Base-by-base conservation (phyloP, 2,113 vertebrate species). In the Hylia prasina region DNA sequence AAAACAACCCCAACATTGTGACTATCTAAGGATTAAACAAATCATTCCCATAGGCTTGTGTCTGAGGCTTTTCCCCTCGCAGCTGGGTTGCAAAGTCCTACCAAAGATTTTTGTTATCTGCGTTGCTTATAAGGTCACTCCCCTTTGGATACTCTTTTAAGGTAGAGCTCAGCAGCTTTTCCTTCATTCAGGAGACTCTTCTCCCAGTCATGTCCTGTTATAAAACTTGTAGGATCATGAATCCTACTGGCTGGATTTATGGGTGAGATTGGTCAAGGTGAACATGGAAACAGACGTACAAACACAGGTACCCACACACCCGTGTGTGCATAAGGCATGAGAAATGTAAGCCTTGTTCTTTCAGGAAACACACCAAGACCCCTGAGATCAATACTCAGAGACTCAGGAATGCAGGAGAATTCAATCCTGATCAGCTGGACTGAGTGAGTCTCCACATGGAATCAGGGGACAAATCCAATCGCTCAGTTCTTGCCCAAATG, bases 21-120 rank as follows among this genome's bases (percentile, higher is more conserved):
- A 81, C 80, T 93, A 63, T 89, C 50, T 92, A 84, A 84, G 88
- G 86, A 92, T 81, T 94, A 92, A 94, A 89, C 72, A 94, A 70
- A 51, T 70, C 11, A 15, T 71, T 78, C 58, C 68, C 2, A 4
- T 8, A 23, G 50, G 25, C 17, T 45, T 0, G 0, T 89, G 75
- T 54, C 39, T 9, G 28, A 23, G 17, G 27, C 15, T 95, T 87
- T 93, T 54, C 13, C 30, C n/a, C 51, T 71, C 33, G 21, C 15
- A 42, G 45, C 21, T 83, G 50, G 54, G 42, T 15, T 57, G 50
- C 33, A 57, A 83, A 72, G 31, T 63, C 71, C 60, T 65, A 35
- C 70, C 76, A 58, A 65, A 71, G 42, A 7, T 83, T 90, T 86
- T 57, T 6, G 1, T 81, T 73, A 21, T 11, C 33, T 35, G 50